A percentile compares a stretch with the other conserved stretches of the same genome.
Conservation (phyloP, 2,888 invertebrate species). For the Acleris cristana region DNA sequence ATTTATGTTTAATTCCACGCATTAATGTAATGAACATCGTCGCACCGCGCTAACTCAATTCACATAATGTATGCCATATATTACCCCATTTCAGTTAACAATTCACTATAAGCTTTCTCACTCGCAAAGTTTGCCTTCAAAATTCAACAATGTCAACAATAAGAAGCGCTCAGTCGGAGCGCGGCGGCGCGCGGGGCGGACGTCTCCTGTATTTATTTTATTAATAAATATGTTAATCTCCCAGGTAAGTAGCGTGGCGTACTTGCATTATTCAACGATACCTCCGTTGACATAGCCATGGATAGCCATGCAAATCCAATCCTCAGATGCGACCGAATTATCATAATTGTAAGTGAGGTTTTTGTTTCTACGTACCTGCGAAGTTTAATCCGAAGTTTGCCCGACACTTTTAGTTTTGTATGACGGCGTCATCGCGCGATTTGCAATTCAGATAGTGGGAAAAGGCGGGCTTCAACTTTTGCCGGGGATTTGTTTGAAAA, state of each 20-base stretch:
- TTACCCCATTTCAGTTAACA: slow-evolving; percentile 74
- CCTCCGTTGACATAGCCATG: slow-evolving; percentile 81
- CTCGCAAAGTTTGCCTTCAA: slow-evolving; percentile 62
- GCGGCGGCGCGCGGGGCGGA: slow-evolving; percentile 58
- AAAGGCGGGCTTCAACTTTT: slow-evolving; percentile 77
- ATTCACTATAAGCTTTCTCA: slow-evolving; percentile 66
- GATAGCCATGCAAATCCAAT: slow-evolving; percentile 83
- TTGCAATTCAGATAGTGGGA: slow-evolving; percentile 82
- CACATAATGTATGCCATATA: slow-evolving; percentile 81
- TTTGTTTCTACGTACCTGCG: slow-evolving; percentile 80
- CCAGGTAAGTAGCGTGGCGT: slow-evolving; percentile 75
- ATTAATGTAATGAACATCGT: slow-evolving; percentile 78
- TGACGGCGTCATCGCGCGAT: slow-evolving; percentile 78
- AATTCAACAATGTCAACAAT: slow-evolving; percentile 66
- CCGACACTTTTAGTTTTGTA: slow-evolving; percentile 82
- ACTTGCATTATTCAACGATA: slow-evolving; percentile 80
- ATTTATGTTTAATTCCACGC: slow-evolving; percentile 74
- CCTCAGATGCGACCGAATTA: slow-evolving; percentile 80
- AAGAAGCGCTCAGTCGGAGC: slow-evolving; percentile 55
- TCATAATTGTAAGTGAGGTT: slow-evolving; percentile 82
- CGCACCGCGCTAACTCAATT: slow-evolving; percentile 74
- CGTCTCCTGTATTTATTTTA: slow-evolving; percentile 80
- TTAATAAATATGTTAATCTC: slow-evolving; percentile 83
- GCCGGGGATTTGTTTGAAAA: slow-evolving; percentile 76
- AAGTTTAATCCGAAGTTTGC: slow-evolving; percentile 83